Conservation (phyloP, 1,140 invertebrate species). For the Drosophila persimilis region DNA sequence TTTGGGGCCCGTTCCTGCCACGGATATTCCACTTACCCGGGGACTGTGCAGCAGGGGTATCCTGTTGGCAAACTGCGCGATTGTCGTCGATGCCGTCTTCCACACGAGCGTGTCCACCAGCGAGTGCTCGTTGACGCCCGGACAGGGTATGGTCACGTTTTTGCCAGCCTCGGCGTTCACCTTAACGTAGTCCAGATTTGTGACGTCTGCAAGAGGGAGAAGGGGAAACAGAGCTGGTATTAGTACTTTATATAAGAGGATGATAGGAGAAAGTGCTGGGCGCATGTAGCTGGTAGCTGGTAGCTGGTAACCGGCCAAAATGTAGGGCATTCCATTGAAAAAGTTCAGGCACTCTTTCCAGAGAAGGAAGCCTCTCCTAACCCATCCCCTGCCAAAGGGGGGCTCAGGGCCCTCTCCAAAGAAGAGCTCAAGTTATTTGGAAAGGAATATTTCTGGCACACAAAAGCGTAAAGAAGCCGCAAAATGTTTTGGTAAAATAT, state of each 20-base stretch:
- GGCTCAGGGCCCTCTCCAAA: conserved; percentile 6
- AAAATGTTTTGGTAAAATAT: conserved; percentile 62
- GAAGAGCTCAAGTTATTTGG: conserved; percentile 56
- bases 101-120: conserved; percentile 87
- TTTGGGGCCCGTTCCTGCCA: conserved; percentile 4
- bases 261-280: conserved; percentile 1
- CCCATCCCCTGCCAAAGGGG: no score
- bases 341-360: conserved; percentile 23
- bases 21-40: conserved; percentile 63
- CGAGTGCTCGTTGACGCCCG: conserved; percentile 87
- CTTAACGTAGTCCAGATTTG: conserved; percentile 84
- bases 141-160: conserved; percentile 87
- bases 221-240: background rate
- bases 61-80: conserved; percentile 82
- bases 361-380: conserved; percentile 12
- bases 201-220: conserved; percentile 83
- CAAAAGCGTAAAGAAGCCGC: conserved; percentile 50
- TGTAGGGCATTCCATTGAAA: conserved; percentile 58
- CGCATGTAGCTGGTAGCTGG: background rate
- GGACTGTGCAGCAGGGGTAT: conserved; percentile 82
- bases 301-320: conserved; percentile 18
- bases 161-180: conserved; percentile 86
- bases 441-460: conserved; percentile 50
- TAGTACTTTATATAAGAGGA: background rate
- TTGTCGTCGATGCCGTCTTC: conserved; percentile 83